Evolutionary conservation across 35 echinoderm and acorn worm species (phyloP).

Genomic region (Holothuria glaberrima): DNA sequence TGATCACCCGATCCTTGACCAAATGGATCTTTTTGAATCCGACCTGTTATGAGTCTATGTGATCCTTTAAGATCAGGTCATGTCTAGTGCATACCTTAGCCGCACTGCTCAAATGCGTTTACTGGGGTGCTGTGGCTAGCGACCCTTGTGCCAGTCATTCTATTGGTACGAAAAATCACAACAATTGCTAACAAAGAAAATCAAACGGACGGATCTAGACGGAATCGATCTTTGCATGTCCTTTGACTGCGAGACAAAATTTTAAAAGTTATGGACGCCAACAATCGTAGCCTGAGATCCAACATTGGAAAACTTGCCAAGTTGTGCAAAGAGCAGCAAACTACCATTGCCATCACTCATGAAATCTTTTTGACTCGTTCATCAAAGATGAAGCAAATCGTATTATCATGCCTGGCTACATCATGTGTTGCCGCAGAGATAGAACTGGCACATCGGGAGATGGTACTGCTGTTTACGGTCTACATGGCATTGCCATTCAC

Average conservation of each 20-base stretch:
- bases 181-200: too few relatives aligned
- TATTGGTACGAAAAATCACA: too few relatives aligned
- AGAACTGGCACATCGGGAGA: not conserved
- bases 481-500: conserved; percentile 16
- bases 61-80: too few relatives aligned
- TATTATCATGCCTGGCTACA: conserved; percentile 30
- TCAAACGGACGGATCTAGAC: too few relatives aligned
- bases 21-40: too few relatives aligned
- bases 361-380: conserved; percentile 5
- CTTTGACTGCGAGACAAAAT: not conserved
- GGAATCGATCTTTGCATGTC: too few relatives aligned
- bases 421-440: conserved; percentile 23
- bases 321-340: not conserved
- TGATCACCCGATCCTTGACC: too few relatives aligned
- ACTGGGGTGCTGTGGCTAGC: too few relatives aligned
- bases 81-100: too few relatives aligned
- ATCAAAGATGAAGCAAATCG: conserved; percentile 9
- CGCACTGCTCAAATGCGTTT: too few relatives aligned
- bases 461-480: conserved; percentile 4
- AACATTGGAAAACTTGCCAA: not conserved
- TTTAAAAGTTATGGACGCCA: not conserved
- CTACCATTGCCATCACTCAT: not conserved
- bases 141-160: too few relatives aligned
- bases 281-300: not conserved
- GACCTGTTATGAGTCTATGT: too few relatives aligned